A percentile compares a stretch with the other conserved stretches of the same genome.
Evolutionary conservation across 2,888 invertebrate species (phyloP).

Genomic region (Scaeva pyrastri): DNA sequence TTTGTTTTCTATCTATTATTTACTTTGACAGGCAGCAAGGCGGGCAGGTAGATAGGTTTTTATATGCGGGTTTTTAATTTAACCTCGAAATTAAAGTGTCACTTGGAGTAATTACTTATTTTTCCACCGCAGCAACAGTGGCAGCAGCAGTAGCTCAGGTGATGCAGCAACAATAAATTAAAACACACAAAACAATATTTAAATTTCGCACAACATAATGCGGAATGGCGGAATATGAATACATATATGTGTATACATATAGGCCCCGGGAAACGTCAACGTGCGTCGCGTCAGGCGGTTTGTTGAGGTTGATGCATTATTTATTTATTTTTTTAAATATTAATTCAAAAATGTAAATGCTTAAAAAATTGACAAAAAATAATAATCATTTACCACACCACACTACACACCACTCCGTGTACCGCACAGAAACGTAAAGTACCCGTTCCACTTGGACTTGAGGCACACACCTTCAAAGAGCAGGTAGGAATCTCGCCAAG

Average conservation of each 20-base stretch:
- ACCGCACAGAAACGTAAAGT: too few relatives aligned
- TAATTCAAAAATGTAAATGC: constrained; percentile 28
- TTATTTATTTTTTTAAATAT: constrained; percentile 26
- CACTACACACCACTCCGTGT: background rate
- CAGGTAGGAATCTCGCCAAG: background rate
- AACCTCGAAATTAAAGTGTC: constrained; percentile 30
- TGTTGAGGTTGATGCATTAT: constrained; percentile 25
- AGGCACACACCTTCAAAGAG: background rate
- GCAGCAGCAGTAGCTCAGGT: background rate
- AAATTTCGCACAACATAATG: constrained; percentile 3
- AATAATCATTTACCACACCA: constrained; percentile 31
- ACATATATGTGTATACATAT: too few relatives aligned
- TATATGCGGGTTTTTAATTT: constrained; percentile 13
- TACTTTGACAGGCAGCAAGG: constrained; percentile 3
- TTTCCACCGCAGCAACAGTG: background rate
- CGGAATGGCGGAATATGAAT: background rate
- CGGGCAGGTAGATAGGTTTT: too few relatives aligned
- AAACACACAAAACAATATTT: background rate
- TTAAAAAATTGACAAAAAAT: constrained; percentile 1
- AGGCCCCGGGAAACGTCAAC: too few relatives aligned
- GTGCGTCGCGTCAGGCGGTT: background rate
- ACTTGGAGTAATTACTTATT: constrained; percentile 33
- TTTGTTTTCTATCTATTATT: background rate
- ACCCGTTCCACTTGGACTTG: too few relatives aligned
- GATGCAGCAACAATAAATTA: background rate